These are phyloP conservation scores for Hippocampus barbouri DNA, from an alignment of 2,113 vertebrate genomes.

Conservation along the genomic window DNA sequence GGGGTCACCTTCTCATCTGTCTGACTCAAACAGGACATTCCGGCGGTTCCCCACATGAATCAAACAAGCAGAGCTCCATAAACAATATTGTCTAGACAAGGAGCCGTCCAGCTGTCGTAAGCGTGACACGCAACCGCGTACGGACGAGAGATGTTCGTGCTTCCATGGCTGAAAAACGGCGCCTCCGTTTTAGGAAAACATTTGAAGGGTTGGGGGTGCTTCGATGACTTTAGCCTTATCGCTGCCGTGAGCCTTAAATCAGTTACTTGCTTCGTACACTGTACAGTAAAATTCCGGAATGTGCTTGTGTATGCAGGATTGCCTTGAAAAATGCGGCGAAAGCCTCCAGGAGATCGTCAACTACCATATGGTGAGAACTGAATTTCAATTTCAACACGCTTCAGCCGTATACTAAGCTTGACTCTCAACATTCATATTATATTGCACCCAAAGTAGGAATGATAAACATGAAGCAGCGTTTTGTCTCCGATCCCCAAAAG, in stretches of 20 bases:
- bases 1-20: constrained; percentile 8
- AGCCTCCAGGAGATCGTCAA: constrained; percentile 96
- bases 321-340: constrained; percentile 90
- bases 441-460: background rate
- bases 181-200: constrained; percentile 32
- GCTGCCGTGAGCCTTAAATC: background rate
- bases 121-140: constrained; percentile 30
- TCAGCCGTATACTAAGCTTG: background rate
- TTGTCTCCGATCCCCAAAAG: background rate
- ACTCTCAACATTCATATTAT: background rate
- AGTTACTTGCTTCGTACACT: background rate
- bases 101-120: constrained; percentile 38
- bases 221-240: background rate
- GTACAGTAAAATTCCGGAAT: background rate
- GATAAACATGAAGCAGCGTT: background rate
- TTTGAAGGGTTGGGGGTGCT: constrained; percentile 6
- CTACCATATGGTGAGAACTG: constrained; percentile 86
- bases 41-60: constrained; percentile 34
- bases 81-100: constrained; percentile 38
- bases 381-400: background rate
- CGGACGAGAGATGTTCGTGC: constrained; percentile 22
- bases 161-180: constrained; percentile 31
- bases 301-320: constrained; percentile 71
- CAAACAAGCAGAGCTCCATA: constrained; percentile 23
- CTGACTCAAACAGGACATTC: constrained; percentile 26